phyloP scores from a whole-genome alignment of 2,888 invertebrate genomes.

The Cabera pusaria region DNA sequence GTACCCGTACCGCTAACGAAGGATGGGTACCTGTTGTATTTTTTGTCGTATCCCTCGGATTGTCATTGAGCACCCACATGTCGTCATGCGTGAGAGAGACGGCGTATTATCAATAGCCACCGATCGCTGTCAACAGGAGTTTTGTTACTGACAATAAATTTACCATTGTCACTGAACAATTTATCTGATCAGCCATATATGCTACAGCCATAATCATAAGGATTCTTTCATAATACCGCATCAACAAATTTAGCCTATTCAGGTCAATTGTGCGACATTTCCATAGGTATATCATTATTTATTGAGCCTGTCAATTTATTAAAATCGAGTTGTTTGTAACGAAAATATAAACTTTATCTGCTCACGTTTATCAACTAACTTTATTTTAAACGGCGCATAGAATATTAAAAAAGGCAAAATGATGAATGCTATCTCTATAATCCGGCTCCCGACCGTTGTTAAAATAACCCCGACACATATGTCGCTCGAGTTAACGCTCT shows the following conservation, averaged over 20 bases:
- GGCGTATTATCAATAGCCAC: constrained; percentile 72
- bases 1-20: constrained; percentile 75
- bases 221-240: constrained; percentile 26
- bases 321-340: constrained; percentile 16
- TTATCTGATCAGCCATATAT: no score
- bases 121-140: constrained; percentile 63
- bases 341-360: constrained; percentile 10
- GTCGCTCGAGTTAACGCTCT: constrained; percentile 72
- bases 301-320: constrained; percentile 8
- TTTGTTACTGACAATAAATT: constrained; percentile 49
- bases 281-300: constrained; percentile 26
- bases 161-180: constrained; percentile 40
- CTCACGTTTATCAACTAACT: constrained; percentile 22
- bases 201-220: constrained; percentile 22
- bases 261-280: constrained; percentile 21
- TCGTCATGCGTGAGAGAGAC: constrained; percentile 62
- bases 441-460: constrained; percentile 39
- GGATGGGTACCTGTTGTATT: constrained; percentile 66
- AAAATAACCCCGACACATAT: constrained; percentile 55
- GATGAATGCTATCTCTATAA: constrained; percentile 47
- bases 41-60: constrained; percentile 41
- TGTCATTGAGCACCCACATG: constrained; percentile 57
- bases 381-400: constrained; percentile 28
- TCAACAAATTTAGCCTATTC: constrained; percentile 21
- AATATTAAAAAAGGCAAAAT: constrained; percentile 28